Conservation (phyloP, 2,797 vertebrate species). For the Melanitta fusca region DNA sequence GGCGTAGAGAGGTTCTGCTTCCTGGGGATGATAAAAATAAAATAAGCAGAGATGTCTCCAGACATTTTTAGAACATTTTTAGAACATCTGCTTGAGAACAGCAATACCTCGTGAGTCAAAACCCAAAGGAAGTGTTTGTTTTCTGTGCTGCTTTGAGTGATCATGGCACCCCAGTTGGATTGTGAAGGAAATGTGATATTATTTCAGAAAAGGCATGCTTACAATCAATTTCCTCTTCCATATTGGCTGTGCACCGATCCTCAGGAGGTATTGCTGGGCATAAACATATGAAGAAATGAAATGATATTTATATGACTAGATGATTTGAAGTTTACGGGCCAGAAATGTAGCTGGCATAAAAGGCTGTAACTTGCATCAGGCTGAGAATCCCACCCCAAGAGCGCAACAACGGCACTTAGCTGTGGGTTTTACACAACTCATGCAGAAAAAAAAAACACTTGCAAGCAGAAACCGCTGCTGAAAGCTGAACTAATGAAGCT, state of each 20-base stretch:
- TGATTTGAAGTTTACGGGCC: background rate
- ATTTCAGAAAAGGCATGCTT: background rate
- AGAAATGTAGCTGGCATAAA: background rate
- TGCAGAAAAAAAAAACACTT: background rate
- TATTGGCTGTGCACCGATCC: background rate
- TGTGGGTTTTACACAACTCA: background rate
- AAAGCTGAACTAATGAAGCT: slow-evolving; percentile 36
- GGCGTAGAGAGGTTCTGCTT: slow-evolving; percentile 95
- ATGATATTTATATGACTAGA: background rate
- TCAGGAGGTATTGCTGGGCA: slow-evolving; percentile 39
- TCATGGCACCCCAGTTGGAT: fast-evolving
- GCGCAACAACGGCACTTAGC: background rate
- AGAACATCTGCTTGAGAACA: slow-evolving; percentile 33
- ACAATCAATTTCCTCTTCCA: background rate
- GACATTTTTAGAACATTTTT: slow-evolving; percentile 21
- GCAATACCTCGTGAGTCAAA: slow-evolving; percentile 8
- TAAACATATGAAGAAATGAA: background rate
- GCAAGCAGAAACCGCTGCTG: background rate
- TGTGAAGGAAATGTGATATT: background rate
- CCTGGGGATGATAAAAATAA: slow-evolving; percentile 80
- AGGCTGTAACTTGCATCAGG: fast-evolving
- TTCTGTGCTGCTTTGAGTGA: background rate
- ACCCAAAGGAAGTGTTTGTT: slow-evolving; percentile 5
- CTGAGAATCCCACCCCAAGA: background rate
- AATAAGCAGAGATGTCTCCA: slow-evolving; percentile 44